Base-by-base conservation (phyloP, 2,888 invertebrate genomes). In the Hydropsyche betteni region DNA sequence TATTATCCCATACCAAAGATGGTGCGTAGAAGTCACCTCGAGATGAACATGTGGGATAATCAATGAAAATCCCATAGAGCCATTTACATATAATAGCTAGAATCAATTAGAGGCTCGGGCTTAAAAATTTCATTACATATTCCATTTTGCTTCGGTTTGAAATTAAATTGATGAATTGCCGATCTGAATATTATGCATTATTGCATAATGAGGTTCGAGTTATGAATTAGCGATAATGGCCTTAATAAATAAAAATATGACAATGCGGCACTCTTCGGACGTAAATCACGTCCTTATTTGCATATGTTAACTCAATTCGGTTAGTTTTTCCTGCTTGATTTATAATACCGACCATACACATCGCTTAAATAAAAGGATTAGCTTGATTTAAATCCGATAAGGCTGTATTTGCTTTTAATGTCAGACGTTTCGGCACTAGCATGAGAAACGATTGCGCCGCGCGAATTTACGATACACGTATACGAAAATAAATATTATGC, bases 241-340 rank as follows among this genome's bases (percentile, higher is more conserved):
- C 34, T 64, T 64, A 36, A 64, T 64, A 64, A 64, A 64, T 64
- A 64, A 64, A 34, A 64, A 64, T 64, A 64, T 64, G 64, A 64
- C 64, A 64, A 64, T 36, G 12, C 34, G 64, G 34, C 64, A n/a
- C n/a, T 64, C 36, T 64, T 64, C 64, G 34, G n/a, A 36, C n/a
- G 36, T 64, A 64, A 64, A 64, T 64, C 64, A 64, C 58, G 16
- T 58, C 58, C 58, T 4, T 58, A 58, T 58, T 58, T 16, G 58
- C 58, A 58, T 58, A 58, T 24, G 58, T 58, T 58, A 58, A 58
- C 58, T 58, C 58, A 58, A 44, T 44, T 44, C 44, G 44, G 44
- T 44, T 44, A 44, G 58, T 58, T 58, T 58, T 58, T 58, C 58
- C 58, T 24, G 58, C 58, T 14, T 58, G 58, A 58, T 58, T 58